Evolutionary conservation across 2,888 invertebrate genomes (phyloP).

Genomic region (Clusia tigrina): DNA sequence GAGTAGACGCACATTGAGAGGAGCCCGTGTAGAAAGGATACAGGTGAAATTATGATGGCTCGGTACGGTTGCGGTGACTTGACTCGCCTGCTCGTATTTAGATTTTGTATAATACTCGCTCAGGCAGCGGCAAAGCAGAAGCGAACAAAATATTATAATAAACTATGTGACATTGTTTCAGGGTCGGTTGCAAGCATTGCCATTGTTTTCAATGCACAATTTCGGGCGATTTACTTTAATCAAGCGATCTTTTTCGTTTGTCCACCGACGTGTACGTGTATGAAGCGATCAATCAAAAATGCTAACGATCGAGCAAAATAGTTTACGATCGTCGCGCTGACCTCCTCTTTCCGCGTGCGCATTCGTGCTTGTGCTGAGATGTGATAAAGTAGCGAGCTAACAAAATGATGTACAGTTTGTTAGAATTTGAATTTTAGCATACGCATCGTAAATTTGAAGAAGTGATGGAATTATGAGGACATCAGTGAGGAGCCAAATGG

Average conservation of each 20-base stretch:
- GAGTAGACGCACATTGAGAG: background rate
- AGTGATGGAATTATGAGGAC: too few relatives aligned
- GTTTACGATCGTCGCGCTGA: constrained; percentile 49
- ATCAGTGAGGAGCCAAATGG: too few relatives aligned
- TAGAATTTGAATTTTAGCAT: constrained; percentile 57
- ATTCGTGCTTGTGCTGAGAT: constrained; percentile 14
- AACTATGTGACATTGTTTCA: constrained; percentile 2
- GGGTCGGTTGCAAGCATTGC: background rate
- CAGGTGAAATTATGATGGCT: constrained; percentile 56
- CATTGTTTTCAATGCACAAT: background rate
- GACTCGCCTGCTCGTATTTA: background rate
- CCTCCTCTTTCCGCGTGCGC: constrained; percentile 16
- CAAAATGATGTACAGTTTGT: constrained; percentile 60
- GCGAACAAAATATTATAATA: too few relatives aligned
- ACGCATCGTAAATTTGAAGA: constrained; percentile 57
- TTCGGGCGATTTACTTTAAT: constrained; percentile 6
- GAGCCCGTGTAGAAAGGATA: constrained; percentile 23
- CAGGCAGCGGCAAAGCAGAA: too few relatives aligned
- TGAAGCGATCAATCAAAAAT: constrained; percentile 62
- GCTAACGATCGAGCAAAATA: constrained; percentile 47
- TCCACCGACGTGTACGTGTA: constrained; percentile 31
- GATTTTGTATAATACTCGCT: background rate
- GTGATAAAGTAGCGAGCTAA: constrained; percentile 41
- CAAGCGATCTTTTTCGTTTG: background rate
- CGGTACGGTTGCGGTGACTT: background rate